Evolutionary conservation across 1,140 invertebrate species (phyloP), one percentile per base, ranked within the genome.

Genomic region (Steinernema khuongi): DNA sequence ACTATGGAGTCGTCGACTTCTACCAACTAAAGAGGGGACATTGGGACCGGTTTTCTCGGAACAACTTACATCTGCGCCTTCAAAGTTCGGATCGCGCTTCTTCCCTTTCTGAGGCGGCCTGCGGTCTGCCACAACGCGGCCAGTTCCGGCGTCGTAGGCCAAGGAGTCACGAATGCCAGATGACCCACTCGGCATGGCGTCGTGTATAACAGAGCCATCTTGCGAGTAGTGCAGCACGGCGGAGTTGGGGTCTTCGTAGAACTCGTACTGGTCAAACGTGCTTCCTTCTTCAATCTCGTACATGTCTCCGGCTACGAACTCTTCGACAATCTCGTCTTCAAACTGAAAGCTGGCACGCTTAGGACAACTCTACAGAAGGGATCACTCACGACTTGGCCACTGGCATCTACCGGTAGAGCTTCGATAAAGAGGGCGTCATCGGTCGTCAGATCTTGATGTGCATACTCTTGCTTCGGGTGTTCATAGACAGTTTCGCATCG

Each of bases 281-380:
- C 33, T 18, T 4, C 17, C 7, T 69, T 44, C 33, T 68, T 32
- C 2, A 85, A 81, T 22, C 75, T 73, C 18, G 72, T 67, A 67
- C 70, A 33, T 22, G 44, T 30, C 69, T 70, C 86, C 81, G 79
- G 43, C 50, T n/a, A 41, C 36, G 19, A 14, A 60, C 4, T 60
- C 50, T 26, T 60, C 50, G 50, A 26, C 50, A 26, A 17, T 17
- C 26, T 41, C 36, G 7, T 41, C 36, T 41, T 41, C 7, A 41
- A 41, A 41, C 36, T 41, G n/a, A 41, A 41, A 41, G n/a, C n/a
- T n/a, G n/a, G 36, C 36, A 41, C n/a, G n/a, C 7, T 7, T 41
- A 41, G 7, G 7, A 41, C 7, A 41, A 41, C n/a, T 41, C 7
- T n/a, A 41, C 36, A 11, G 7, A 41, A n/a, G 7, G 36, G 36